These are phyloP conservation scores for Megaceryle maxima DNA, from an alignment of 2,113 vertebrate species.

Conservation along the genomic window DNA sequence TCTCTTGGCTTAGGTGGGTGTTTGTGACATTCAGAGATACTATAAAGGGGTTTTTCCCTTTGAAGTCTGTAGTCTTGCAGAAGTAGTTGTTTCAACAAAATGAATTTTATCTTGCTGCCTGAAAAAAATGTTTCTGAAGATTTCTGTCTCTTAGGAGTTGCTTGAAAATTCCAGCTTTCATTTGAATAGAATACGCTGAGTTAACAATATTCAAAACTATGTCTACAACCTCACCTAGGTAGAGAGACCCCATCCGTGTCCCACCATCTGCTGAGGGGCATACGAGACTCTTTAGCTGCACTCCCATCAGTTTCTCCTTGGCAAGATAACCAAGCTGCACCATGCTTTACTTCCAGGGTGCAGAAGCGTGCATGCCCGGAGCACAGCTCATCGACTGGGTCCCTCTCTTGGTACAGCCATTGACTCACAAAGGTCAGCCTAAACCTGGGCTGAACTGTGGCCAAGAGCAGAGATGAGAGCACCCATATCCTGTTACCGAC, in stretches of 20 bases:
- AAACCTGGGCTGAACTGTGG: constrained; percentile 15
- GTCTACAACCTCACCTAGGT: not conserved
- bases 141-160: not conserved
- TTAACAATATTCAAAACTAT: not conserved
- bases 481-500: not conserved
- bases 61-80: not conserved
- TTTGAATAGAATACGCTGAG: not conserved
- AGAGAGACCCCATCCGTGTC: not conserved
- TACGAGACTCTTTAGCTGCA: not conserved
- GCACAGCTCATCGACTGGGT: accelerated
- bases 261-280: not conserved
- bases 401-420: not conserved
- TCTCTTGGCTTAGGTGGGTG: not conserved
- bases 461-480: not conserved
- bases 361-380: not conserved
- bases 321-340: not conserved
- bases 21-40: not conserved
- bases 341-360: not conserved
- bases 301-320: not conserved
- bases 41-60: not conserved
- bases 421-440: not conserved
- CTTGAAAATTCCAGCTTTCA: not conserved
- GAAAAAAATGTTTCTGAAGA: not conserved
- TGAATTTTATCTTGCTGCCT: not conserved
- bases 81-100: not conserved